Conservation (phyloP, 2,888 invertebrate species). For the Sympetrum striolatum region DNA sequence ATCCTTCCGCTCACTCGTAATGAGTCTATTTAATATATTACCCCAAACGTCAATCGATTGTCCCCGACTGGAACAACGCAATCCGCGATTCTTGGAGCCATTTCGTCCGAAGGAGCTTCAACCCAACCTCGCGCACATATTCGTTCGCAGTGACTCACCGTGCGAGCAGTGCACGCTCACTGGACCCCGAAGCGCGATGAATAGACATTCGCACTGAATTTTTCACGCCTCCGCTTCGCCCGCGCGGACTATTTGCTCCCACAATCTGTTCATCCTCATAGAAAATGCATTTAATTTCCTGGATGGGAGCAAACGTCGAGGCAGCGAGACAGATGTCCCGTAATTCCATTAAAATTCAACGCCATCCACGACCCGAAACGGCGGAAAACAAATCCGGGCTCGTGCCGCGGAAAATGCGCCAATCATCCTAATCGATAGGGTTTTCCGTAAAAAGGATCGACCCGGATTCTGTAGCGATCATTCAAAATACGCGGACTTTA, state of each 20-base stretch:
- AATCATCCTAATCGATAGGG: neutral
- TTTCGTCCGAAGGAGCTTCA: neutral
- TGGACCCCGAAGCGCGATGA: neutral
- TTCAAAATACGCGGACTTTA: neutral
- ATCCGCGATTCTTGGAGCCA: no score
- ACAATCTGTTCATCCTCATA: constrained; percentile 10
- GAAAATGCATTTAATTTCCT: constrained; percentile 10
- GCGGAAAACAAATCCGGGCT: neutral
- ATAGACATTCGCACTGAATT: neutral
- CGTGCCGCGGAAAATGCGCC: neutral
- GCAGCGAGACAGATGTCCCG: neutral
- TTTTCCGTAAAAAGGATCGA: neutral
- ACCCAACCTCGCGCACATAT: neutral
- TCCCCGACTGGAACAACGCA: no score
- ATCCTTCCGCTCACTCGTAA: no score
- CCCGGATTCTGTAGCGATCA: neutral
- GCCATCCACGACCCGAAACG: neutral
- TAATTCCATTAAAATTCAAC: constrained; percentile 4
- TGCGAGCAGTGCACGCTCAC: neutral
- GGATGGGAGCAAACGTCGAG: neutral
- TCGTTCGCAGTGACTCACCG: neutral
- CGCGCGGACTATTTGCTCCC: neutral
- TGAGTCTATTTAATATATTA: no score
- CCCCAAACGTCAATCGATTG: no score
- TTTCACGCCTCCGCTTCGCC: neutral